Percentiles rank a stretch among this genome's conserved stretches.
phyloP scores from a whole-genome alignment of 2,888 invertebrate species.

The Homarus gammarus region DNA sequence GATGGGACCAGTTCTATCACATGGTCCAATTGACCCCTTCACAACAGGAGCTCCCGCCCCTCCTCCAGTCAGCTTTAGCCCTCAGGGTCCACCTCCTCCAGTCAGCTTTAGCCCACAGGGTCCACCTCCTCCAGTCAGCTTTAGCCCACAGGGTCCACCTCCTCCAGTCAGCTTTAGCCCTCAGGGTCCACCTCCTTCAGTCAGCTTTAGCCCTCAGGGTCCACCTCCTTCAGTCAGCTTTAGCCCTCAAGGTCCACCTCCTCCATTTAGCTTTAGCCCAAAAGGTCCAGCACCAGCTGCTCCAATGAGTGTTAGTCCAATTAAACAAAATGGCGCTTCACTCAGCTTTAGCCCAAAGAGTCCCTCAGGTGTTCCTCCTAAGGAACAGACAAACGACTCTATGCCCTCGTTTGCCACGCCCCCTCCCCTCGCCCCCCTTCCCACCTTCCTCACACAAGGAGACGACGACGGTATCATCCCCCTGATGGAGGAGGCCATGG shows the following conservation, averaged over 20 bases:
- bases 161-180: neutral
- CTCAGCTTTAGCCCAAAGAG: neutral
- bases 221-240: neutral
- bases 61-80: neutral
- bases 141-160: neutral
- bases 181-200: neutral
- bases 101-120: neutral
- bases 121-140: neutral
- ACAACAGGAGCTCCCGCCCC: neutral
- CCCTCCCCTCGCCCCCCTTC: slow-evolving; percentile 14
- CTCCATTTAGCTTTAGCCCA: neutral
- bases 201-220: neutral
- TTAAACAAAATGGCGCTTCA: neutral
- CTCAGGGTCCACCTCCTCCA: neutral
- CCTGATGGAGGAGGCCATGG: slow-evolving; percentile 20
- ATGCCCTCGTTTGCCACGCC: slow-evolving; percentile 9
- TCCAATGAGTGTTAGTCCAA: neutral
- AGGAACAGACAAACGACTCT: neutral
- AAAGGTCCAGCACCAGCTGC: neutral
- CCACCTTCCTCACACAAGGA: slow-evolving; percentile 38
- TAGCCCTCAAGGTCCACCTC: neutral
- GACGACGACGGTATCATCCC: slow-evolving; percentile 10
- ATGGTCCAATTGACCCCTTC: neutral
- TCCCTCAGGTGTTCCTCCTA: neutral
- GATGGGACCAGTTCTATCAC: slow-evolving; percentile 23